Evolutionary conservation across 2,888 invertebrate genomes (phyloP).

Genomic region (Tupiocoris notatus): DNA sequence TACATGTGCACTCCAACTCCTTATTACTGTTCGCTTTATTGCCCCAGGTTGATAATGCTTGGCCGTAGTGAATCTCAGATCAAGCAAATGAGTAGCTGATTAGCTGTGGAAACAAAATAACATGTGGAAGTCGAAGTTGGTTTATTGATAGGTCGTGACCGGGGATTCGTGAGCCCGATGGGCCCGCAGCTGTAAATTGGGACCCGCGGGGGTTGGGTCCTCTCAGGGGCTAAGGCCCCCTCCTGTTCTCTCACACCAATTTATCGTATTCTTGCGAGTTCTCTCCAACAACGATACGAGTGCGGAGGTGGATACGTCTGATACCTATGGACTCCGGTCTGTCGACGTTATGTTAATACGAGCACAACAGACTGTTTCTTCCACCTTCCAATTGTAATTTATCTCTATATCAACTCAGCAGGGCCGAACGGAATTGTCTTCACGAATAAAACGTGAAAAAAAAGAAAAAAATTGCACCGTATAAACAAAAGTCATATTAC

Average conservation of each 20-base stretch:
- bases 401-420: constrained; percentile 39
- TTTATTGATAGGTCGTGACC: constrained; percentile 36
- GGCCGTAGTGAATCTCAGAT: not conserved
- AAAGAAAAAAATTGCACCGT: constrained; percentile 9
- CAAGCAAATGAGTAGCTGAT: constrained; percentile 24
- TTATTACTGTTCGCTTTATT: not conserved
- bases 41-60: not conserved
- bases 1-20: not conserved
- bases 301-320: not conserved
- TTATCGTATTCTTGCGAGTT: constrained; percentile 18
- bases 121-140: constrained; percentile 27
- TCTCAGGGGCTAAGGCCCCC: constrained; percentile 6
- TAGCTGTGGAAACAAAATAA: constrained; percentile 14
- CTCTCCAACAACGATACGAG: no score
- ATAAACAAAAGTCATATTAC: constrained; percentile 23
- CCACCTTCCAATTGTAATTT: constrained; percentile 24
- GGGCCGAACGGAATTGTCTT: not conserved
- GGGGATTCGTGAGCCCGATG: constrained; percentile 30
- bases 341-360: constrained; percentile 31
- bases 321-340: not conserved
- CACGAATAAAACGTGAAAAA: constrained; percentile 1
- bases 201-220: not conserved
- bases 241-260: constrained; percentile 10
- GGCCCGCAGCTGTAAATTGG: constrained; percentile 36
- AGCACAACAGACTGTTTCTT: constrained; percentile 13